Conservation (phyloP, 2,888 invertebrate species). For the Sympetrum striolatum region DNA sequence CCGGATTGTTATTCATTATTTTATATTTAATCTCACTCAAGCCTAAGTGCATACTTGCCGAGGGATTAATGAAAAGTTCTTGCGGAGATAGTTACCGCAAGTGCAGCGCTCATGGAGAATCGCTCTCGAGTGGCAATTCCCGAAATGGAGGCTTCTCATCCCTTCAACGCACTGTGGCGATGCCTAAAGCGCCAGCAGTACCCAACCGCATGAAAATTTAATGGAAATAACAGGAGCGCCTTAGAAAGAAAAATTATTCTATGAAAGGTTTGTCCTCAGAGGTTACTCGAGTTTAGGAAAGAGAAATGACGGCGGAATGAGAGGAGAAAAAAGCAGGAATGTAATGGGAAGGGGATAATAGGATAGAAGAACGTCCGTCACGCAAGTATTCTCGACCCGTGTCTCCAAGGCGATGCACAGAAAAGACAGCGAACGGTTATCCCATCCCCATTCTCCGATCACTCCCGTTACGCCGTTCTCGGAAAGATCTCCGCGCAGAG, state of each 20-base stretch:
- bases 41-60: too few relatives aligned
- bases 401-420: conserved; percentile 1
- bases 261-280: neutral
- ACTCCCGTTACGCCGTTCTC: neutral
- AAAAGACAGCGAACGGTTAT: neutral
- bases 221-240: too few relatives aligned
- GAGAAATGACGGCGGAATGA: neutral
- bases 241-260: neutral
- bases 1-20: too few relatives aligned
- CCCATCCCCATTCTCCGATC: neutral
- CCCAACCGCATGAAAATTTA: too few relatives aligned
- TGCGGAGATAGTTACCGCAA: too few relatives aligned
- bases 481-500: neutral
- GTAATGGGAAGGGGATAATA: neutral
- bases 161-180: too few relatives aligned
- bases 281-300: neutral
- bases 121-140: too few relatives aligned
- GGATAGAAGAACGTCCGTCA: neutral
- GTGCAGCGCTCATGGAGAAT: too few relatives aligned
- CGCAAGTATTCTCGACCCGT: neutral
- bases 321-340: neutral
- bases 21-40: too few relatives aligned
- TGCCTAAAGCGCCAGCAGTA: too few relatives aligned
- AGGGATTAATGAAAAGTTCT: too few relatives aligned
- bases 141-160: too few relatives aligned